A percentile compares a stretch with the other conserved stretches of the same genome.
These are phyloP conservation scores for Eleutherodactylus coqui DNA, from an alignment of 2,797 vertebrate genomes.

Conservation along the genomic window DNA sequence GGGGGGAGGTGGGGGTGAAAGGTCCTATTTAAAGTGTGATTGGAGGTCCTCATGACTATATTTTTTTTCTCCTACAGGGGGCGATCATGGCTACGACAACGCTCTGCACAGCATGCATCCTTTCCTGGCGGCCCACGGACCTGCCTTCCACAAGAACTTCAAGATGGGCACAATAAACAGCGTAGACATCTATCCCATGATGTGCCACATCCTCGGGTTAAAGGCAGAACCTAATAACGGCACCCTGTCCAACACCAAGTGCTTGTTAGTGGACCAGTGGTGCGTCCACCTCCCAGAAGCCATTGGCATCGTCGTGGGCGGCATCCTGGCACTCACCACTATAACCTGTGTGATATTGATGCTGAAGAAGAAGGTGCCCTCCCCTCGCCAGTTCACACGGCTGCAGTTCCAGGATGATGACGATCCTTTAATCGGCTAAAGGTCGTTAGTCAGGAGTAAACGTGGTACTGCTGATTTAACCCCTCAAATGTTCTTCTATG, in stretches of 20 bases:
- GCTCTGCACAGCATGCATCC: slow-evolving; percentile 92
- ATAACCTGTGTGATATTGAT: slow-evolving; percentile 78
- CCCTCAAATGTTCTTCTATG: background rate
- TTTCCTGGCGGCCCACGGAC: slow-evolving; percentile 87
- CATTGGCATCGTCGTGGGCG: slow-evolving; percentile 81
- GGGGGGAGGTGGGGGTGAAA: too few relatives aligned
- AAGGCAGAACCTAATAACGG: slow-evolving; percentile 86
- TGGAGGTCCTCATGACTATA: background rate
- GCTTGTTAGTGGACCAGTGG: slow-evolving; percentile 80
- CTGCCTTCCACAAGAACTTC: slow-evolving; percentile 83
- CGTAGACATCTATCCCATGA: slow-evolving; percentile 93
- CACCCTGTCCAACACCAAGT: slow-evolving; percentile 78
- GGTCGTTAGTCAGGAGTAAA: fast-evolving
- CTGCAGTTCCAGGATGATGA: slow-evolving; percentile 83
- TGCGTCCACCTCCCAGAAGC: slow-evolving; percentile 77
- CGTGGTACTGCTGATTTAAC: background rate
- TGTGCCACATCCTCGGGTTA: slow-evolving; percentile 89
- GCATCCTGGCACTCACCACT: slow-evolving; percentile 78
- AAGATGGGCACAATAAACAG: slow-evolving; percentile 73
- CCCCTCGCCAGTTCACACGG: slow-evolving; percentile 76
- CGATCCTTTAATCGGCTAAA: slow-evolving; percentile 82
- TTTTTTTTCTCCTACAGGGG: slow-evolving; percentile 76
- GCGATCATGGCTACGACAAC: slow-evolving; percentile 96
- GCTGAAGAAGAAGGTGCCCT: slow-evolving; percentile 69
- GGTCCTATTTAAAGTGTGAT: too few relatives aligned